Evolutionary conservation across 2,888 invertebrate species (phyloP).

Genomic region (Xestobium rufovillosum): DNA sequence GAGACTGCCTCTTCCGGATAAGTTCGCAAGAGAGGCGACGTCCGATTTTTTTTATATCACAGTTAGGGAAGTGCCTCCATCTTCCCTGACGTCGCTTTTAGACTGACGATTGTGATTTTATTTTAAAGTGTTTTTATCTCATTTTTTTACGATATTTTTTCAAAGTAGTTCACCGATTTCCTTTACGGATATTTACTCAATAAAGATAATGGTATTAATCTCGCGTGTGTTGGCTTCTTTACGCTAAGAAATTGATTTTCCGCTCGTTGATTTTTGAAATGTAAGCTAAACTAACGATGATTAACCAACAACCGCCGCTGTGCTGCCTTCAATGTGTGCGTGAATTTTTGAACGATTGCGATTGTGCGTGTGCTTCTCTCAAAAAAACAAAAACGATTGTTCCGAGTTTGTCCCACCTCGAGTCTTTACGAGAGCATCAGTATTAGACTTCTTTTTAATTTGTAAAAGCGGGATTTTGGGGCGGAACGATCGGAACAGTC

Average conservation of each 20-base stretch:
- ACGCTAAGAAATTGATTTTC: not conserved
- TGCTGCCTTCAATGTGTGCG: slow-evolving; percentile 31
- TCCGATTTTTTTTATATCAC: not conserved
- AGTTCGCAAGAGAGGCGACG: slow-evolving; percentile 12
- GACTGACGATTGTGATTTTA: slow-evolving; percentile 1
- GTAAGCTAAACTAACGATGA: not conserved
- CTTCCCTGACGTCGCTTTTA: slow-evolving; percentile 3
- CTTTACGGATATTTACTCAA: no score
- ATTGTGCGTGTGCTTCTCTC: slow-evolving; percentile 22
- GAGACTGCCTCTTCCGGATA: slow-evolving; percentile 62
- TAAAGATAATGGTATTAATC: no score
- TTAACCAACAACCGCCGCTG: slow-evolving; percentile 31
- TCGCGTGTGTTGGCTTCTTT: no score
- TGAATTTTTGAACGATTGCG: slow-evolving; percentile 25
- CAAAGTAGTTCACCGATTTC: no score
- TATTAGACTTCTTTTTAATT: not conserved
- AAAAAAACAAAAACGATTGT: no score
- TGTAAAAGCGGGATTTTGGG: slow-evolving; percentile 2
- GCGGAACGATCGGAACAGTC: slow-evolving; percentile 14
- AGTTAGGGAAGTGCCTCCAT: not conserved
- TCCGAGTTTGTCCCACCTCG: slow-evolving; percentile 1
- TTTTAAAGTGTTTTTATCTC: not conserved
- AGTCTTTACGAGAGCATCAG: not conserved
- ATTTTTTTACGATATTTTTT: not conserved
- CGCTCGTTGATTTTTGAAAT: no score